Base-by-base conservation (phyloP, 2,113 vertebrate genomes). In the Scalopus aquaticus region DNA sequence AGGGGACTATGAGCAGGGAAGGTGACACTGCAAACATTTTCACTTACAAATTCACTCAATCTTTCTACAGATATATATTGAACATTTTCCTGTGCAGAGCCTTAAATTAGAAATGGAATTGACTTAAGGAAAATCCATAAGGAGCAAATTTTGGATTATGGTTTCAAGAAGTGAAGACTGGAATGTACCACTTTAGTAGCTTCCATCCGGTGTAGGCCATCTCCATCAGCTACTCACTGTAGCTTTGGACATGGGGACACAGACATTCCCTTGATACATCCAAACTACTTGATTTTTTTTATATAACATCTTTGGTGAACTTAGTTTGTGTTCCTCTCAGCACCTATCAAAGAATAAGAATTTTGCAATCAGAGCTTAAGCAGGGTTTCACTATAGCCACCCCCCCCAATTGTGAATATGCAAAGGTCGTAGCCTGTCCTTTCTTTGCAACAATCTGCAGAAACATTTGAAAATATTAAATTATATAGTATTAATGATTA, bases 131-230 rank as follows among this genome's bases (percentile, higher is more conserved):
- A 80, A 96, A 22, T 35, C 69, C 89, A 35, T n/a, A 46, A 2
- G 20, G 3, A 49, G 89, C 42, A 92, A 72, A 60, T 37, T 42
- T 60, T 73, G 37, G 8, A 30, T 76, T 79, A 30, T 19, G 15
- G 91, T 89, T 84, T 80, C 72, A 67, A 93, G 88, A 76, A 72
- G 70, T 32, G 30, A 82, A 95, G 79, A 58, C 44, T 51, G 37
- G 58, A 28, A 10, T 28, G 17, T 44, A 64, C 20, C 30, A 37
- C 28, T 65, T 54, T 5, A 80, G 37, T 69, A 65, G 10, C 19
- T 11, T 49, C 46, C 46, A 54, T 91, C 76, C 1, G 1, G n/a
- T 3, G 9, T 16, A 32, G 49, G n/a, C 13, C 2, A 16, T 92
- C 56, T 79, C 58, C 9, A 35, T 54, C 5, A 65, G 42, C 10